Evolutionary conservation across 2,888 invertebrate genomes (phyloP), one percentile per base, ranked within the genome.

Genomic region (Monochamus alternatus): DNA sequence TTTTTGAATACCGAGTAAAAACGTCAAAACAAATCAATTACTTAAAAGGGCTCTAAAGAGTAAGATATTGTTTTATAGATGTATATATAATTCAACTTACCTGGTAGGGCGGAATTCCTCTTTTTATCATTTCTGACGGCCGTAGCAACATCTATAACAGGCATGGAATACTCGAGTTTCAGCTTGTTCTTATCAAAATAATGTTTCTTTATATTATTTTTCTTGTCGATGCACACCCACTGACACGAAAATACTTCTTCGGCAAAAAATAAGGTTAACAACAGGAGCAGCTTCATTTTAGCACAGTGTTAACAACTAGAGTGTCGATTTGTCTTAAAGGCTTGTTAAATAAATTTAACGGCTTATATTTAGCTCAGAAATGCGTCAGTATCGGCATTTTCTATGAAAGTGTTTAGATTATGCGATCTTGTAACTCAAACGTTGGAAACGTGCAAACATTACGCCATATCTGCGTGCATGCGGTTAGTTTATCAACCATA

Each of bases 221-320:
- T 78, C 22, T 78, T 73, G 30, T 78, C 75, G 3, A 78, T 63
- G 51, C 78, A 78, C 59, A 78, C 78, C 78, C 78, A 78, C 47
- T 66, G 75, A 66, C 78, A 78, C 31, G 31, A 31, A 5, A 44
- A 32, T 5, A 68, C 30, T 5, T 38, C 38, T 5, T 59, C 38
- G 3, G 58, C 44, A 14, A 68, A 68, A 43, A 68, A 43, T 38
- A 68, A 14, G 7, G 12, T 65, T 30, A 51, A 3, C 12, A 65
- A 22, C 65, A 47, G 14, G 30, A 32, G 14, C 22, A 58, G 22
- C 32, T 43, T 14, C 44, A 68, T 38, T 14, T 22, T 58, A 14
- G 5, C 30, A 38, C 30, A 31, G 30, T 66, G 3, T 52, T 12
- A 30, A 30, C 3, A 5, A 66, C n/a, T 31, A 5, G 38, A 38